These are phyloP conservation scores for Heliangelus exortis DNA, from an alignment of 2,797 vertebrate genomes.

Conservation along the genomic window DNA sequence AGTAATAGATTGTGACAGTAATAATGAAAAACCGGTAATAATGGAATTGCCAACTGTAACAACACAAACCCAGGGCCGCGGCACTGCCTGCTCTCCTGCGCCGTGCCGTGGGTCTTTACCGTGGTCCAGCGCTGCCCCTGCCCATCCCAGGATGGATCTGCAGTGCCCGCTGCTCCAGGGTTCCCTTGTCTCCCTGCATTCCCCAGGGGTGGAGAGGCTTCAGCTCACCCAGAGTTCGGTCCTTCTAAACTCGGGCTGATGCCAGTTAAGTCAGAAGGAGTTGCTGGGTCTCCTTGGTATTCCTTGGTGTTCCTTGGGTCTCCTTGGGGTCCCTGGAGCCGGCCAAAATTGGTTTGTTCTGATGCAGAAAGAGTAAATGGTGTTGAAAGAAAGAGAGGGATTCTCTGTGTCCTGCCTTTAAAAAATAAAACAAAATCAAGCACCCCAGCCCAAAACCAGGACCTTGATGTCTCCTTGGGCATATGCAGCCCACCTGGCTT, in stretches of 20 bases:
- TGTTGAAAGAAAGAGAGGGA: neutral
- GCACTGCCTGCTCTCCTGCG: neutral
- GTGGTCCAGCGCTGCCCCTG: neutral
- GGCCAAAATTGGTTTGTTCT: neutral
- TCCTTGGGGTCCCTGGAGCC: neutral
- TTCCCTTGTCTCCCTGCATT: neutral
- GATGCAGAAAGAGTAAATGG: neutral
- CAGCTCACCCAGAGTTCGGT: neutral
- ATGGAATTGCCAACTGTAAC: neutral
- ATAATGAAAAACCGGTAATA: neutral
- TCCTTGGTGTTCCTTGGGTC: neutral
- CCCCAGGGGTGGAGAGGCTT: rapidly evolving
- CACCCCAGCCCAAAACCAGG: no score
- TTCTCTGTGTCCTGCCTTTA: neutral
- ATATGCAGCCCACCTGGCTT: neutral
- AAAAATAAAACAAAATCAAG: neutral
- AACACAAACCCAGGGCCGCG: rapidly evolving
- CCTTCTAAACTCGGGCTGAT: neutral
- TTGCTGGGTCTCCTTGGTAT: rapidly evolving
- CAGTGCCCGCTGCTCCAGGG: no score
- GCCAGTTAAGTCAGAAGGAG: neutral
- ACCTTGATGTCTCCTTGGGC: neutral
- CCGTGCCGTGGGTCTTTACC: neutral
- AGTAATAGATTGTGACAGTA: neutral
- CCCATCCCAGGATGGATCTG: no score